These are phyloP conservation scores for Branchellion lobata DNA, from an alignment of 2,888 invertebrate genomes.

Conservation along the genomic window DNA sequence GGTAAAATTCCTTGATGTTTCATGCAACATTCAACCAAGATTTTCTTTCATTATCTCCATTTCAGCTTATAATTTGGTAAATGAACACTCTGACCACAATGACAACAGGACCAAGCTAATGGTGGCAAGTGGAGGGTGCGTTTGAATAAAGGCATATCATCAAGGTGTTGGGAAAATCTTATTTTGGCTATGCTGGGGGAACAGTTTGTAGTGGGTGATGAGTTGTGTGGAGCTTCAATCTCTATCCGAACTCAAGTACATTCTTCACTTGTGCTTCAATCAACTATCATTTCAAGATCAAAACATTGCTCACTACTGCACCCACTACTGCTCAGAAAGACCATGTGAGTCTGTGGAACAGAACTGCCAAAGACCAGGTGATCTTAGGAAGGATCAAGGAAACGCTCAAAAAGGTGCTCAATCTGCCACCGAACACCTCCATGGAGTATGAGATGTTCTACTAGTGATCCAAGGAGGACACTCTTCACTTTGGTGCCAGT, in stretches of 20 bases:
- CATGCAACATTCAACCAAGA: background rate
- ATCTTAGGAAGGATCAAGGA: constrained; percentile 89
- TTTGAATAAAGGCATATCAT: constrained; percentile 87
- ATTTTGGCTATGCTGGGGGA: constrained; percentile 97
- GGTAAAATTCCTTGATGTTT: constrained; percentile 55
- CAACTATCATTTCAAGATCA: too few relatives aligned
- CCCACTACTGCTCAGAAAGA: constrained; percentile 83
- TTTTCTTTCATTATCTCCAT: background rate
- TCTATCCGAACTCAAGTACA: constrained; percentile 85
- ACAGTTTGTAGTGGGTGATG: constrained; percentile 96
- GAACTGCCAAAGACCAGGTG: constrained; percentile 83
- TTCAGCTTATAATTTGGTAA: background rate
- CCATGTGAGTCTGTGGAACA: constrained; percentile 93
- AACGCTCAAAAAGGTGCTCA: constrained; percentile 87
- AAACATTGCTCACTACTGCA: background rate
- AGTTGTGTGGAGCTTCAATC: constrained; percentile 95
- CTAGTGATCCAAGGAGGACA: too few relatives aligned
- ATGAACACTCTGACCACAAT: too few relatives aligned
- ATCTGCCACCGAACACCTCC: constrained; percentile 85
- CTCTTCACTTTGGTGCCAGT: too few relatives aligned
- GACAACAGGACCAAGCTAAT: constrained; percentile 78
- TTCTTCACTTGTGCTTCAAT: too few relatives aligned
- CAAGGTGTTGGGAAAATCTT: constrained; percentile 96
- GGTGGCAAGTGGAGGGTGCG: constrained; percentile 98
- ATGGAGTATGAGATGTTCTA: constrained; percentile 80